Percentiles rank a stretch among this genome's conserved stretches.
These are phyloP conservation scores for Psilopogon haemacephalus DNA, from an alignment of 2,113 vertebrate species.

Conservation along the genomic window DNA sequence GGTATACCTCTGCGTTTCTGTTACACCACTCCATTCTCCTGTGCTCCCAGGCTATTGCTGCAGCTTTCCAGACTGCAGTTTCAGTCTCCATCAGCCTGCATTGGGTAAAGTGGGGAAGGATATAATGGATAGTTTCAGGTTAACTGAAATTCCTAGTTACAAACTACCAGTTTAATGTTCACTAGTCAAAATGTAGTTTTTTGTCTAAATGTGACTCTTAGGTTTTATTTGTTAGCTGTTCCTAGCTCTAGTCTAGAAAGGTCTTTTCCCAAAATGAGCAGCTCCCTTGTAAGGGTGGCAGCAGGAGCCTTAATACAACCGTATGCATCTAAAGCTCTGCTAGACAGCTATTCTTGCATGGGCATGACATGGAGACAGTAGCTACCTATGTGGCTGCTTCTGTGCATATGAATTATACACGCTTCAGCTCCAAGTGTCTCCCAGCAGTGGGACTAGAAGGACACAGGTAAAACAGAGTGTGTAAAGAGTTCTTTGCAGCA, in stretches of 20 bases:
- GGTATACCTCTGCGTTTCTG: neutral
- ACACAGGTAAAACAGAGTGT: neutral
- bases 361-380: neutral
- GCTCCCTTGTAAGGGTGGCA: neutral
- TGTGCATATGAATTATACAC: neutral
- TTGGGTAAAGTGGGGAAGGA: fast-evolving
- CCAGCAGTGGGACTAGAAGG: neutral
- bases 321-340: neutral
- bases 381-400: neutral
- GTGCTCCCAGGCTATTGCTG: neutral
- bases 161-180: neutral
- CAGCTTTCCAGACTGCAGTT: neutral
- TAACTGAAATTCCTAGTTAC: neutral
- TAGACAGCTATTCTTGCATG: neutral
- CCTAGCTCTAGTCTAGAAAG: neutral
- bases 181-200: neutral
- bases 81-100: neutral
- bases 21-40: neutral
- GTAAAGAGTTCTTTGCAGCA: neutral
- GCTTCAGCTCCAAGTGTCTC: neutral
- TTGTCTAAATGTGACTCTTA: neutral
- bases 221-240: neutral
- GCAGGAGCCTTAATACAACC: neutral
- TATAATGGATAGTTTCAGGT: neutral
- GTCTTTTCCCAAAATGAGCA: neutral